Conservation (phyloP, 2,113 vertebrate species). For the Lonchura striata region DNA sequence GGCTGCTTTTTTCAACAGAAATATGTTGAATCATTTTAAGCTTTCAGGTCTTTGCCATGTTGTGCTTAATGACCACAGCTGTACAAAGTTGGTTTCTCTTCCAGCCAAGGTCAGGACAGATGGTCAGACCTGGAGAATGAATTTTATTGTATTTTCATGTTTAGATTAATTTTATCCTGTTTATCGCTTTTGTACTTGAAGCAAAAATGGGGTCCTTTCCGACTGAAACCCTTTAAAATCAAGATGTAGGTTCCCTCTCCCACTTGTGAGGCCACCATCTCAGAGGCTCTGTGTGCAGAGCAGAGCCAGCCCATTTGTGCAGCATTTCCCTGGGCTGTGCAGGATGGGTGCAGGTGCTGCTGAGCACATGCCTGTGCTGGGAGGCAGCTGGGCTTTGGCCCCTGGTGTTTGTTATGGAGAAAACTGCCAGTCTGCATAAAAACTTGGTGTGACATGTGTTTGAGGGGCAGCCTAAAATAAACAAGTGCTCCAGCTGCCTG, state of each 20-base stretch:
- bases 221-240: background rate
- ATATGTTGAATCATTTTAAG: background rate
- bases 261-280: background rate
- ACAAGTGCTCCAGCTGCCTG: background rate
- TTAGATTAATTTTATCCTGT: conserved; percentile 63
- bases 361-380: background rate
- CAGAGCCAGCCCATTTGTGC: accelerated
- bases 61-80: conserved; percentile 58
- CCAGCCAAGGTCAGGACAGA: conserved; percentile 44
- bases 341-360: background rate
- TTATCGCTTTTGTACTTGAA: conserved; percentile 56
- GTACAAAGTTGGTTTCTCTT: conserved; percentile 35
- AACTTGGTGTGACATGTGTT: background rate
- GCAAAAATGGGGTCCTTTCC: background rate
- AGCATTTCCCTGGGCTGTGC: background rate
- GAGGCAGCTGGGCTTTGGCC: background rate
- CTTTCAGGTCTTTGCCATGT: conserved; percentile 14
- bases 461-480: background rate
- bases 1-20: background rate
- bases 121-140: conserved; percentile 37
- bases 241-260: background rate
- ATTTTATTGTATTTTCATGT: conserved; percentile 53
- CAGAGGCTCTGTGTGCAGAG: background rate
- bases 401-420: background rate
- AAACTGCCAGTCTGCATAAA: background rate